phyloP scores from a whole-genome alignment of 2,113 vertebrate genomes.

The Vulpes ferrilata region DNA sequence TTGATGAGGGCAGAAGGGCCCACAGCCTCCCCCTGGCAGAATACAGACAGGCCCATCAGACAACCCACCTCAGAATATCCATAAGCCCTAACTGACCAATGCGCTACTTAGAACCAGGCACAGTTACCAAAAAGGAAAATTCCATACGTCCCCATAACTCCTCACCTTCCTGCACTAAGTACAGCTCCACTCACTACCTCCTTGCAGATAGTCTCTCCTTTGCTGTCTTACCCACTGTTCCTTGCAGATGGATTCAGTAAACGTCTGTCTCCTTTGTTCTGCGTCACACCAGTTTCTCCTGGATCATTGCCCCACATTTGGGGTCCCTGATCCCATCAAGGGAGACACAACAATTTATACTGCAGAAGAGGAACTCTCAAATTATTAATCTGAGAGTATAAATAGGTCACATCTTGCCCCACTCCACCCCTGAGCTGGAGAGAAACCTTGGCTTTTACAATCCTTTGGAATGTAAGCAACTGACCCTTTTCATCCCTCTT shows the following conservation, averaged over 20 bases:
- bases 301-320: background rate
- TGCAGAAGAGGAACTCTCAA: background rate
- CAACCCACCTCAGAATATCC: background rate
- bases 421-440: background rate
- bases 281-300: background rate
- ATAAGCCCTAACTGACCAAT: background rate
- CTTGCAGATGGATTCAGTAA: background rate
- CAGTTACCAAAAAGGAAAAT: background rate
- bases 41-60: background rate
- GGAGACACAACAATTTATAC: background rate
- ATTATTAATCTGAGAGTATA: conserved; percentile 26
- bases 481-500: background rate
- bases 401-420: background rate
- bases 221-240: background rate
- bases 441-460: conserved; percentile 38
- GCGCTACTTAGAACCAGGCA: background rate
- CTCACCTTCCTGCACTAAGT: background rate
- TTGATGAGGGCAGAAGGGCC: background rate
- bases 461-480: conserved; percentile 43
- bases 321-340: background rate
- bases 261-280: background rate
- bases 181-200: background rate
- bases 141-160: background rate
- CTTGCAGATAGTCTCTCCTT: background rate
- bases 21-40: background rate